Conservation (phyloP, 2,888 invertebrate genomes). For the Congeria kusceri region DNA sequence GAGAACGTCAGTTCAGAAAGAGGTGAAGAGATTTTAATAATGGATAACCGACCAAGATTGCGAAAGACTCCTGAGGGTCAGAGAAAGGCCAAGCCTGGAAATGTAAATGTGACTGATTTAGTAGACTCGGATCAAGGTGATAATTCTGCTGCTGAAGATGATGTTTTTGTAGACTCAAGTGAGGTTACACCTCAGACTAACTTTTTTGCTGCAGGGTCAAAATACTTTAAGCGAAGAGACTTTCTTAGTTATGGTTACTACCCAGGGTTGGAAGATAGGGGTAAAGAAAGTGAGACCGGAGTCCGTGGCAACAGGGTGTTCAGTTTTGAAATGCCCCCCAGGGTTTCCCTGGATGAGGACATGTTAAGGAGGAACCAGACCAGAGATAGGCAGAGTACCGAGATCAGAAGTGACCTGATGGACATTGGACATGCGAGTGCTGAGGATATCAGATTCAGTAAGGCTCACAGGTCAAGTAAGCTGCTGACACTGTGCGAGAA, state of each 20-base stretch:
- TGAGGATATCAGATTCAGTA: slow-evolving; percentile 74
- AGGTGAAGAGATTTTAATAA: slow-evolving; percentile 62
- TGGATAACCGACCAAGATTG: slow-evolving; percentile 63
- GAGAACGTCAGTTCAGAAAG: slow-evolving; percentile 56
- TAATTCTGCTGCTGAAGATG: slow-evolving; percentile 66
- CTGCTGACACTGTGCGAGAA: slow-evolving; percentile 77
- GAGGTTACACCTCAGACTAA: slow-evolving; percentile 56
- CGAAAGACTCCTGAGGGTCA: slow-evolving; percentile 11
- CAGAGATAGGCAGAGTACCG: slow-evolving; percentile 53
- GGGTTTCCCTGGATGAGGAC: slow-evolving; percentile 79
- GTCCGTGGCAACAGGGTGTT: slow-evolving; percentile 12
- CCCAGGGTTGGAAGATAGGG: slow-evolving; percentile 22
- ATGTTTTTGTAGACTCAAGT: slow-evolving; percentile 71
- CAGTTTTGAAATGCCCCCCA: slow-evolving; percentile 63
- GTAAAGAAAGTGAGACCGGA: slow-evolving; percentile 1
- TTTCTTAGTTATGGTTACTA: slow-evolving; percentile 59
- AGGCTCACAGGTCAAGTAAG: slow-evolving; percentile 74
- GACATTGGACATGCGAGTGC: slow-evolving; percentile 60
- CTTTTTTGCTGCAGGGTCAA: slow-evolving; percentile 59
- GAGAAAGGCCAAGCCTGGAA: slow-evolving; percentile 30
- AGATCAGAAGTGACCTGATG: slow-evolving; percentile 70
- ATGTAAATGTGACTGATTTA: slow-evolving; percentile 31
- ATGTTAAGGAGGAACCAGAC: slow-evolving; percentile 72
- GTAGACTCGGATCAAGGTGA: slow-evolving; percentile 63
- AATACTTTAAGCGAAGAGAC: slow-evolving; percentile 59